phyloP scores from a whole-genome alignment of 2,797 vertebrate genomes.

The Anguilla anguilla region DNA sequence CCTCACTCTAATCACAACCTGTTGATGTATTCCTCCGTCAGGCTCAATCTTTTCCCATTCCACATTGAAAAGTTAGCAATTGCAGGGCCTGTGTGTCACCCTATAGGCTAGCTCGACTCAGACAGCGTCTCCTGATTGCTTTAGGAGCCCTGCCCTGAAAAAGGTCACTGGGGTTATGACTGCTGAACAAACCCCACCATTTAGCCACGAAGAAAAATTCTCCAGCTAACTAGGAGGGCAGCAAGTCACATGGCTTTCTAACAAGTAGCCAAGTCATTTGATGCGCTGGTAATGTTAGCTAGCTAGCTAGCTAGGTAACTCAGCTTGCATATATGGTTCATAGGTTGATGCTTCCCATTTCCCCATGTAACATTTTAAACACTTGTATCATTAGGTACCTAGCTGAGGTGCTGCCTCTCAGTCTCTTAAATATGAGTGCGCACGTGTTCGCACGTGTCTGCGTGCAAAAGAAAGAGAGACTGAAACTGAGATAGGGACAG shows the following conservation, averaged over 20 bases:
- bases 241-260: neutral
- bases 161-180: neutral
- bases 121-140: neutral
- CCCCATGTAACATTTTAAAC: neutral
- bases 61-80: neutral
- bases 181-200: neutral
- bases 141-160: neutral
- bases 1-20: conserved; percentile 12
- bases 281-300: neutral
- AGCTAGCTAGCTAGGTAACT: neutral
- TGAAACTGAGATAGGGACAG: neutral
- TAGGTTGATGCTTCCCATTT: neutral
- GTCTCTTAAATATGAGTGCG: neutral
- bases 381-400: neutral
- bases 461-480: too few relatives aligned
- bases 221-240: neutral
- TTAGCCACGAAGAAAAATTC: too few relatives aligned
- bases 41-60: conserved; percentile 26
- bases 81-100: neutral
- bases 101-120: neutral
- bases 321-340: neutral
- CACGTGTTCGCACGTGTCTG: neutral
- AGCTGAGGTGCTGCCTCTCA: neutral
- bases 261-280: neutral
- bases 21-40: conserved; percentile 25